Evolutionary conservation across 2,888 invertebrate genomes (phyloP), one percentile per base, ranked within the genome.

Genomic region (Teinopalpus imperialis): DNA sequence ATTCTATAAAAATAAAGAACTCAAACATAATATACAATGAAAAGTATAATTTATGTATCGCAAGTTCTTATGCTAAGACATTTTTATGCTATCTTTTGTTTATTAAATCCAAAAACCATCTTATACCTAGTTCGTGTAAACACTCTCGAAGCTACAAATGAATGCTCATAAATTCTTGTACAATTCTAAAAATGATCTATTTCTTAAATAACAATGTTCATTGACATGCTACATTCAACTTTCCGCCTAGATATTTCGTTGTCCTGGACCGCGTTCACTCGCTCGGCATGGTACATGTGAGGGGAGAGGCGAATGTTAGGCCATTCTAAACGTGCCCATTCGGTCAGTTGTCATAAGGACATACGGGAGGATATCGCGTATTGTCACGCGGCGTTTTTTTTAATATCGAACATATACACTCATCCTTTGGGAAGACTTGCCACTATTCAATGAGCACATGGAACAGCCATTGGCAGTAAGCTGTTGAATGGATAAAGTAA

Each of bases 261-360:
- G 36, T 36, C 16, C 26, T 6, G 14, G 5, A 8, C 21, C 3
- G 23, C 27, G 13, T 29, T 39, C 18, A 26, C 26, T 36, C 24
- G 27, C 2, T 10, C 18, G 27, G 18, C 18, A 18, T 39, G 20
- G n/a, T 39, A 2, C n/a, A 24, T 32, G 31, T 27, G 35, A 27
- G 27, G 26, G 27, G 32, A 26, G 16, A 26, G 32, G 43, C 35
- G 27, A 34, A 13, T 27, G 40, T 21, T 14, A 16, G 26, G 39
- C 42, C 34, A 43, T 43, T 43, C 42, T 27, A 43, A 43, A 43
- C 27, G 26, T 16, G 41, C 34, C 32, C 20, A 26, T 27, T 26
- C 16, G 18, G 24, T 13, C 10, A 41, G 41, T 10, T 32, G 16
- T 24, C 16, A n/a, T 12, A 12, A 31, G 18, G 9, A 34, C 31